Conservation (phyloP, 2,888 invertebrate genomes). For the Cynaeus angustus region DNA sequence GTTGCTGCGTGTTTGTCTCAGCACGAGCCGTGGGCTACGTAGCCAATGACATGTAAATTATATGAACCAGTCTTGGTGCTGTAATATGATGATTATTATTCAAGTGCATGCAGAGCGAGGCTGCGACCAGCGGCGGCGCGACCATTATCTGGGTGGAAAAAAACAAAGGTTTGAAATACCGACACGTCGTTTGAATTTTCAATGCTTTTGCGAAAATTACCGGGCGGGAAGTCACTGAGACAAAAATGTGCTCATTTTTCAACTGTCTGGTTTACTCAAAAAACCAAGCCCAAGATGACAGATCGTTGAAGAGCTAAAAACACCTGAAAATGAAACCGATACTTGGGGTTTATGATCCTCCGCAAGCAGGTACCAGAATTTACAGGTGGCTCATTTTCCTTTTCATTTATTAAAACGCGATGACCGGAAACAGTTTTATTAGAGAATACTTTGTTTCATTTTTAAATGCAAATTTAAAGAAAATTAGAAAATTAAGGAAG, state of each 20-base stretch:
- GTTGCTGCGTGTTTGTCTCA: conserved; percentile 52
- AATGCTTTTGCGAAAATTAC: too few species aligned
- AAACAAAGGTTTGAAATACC: conserved; percentile 15
- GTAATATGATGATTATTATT: conserved; percentile 51
- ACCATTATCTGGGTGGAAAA: conserved; percentile 20
- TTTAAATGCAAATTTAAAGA: too few species aligned
- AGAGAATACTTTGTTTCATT: too few species aligned
- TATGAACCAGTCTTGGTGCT: conserved; percentile 51
- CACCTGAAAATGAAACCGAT: neutral
- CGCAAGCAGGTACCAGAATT: neutral
- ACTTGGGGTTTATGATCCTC: neutral
- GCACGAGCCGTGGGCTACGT: conserved; percentile 61
- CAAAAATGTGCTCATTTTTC: too few species aligned
- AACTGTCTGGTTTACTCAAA: neutral
- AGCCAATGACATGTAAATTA: conserved; percentile 61
- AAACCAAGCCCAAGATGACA: neutral
- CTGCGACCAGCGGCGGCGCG: conserved; percentile 45
- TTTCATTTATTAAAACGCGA: neutral
- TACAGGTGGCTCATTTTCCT: neutral
- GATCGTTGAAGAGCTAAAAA: too few species aligned
- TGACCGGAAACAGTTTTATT: too few species aligned
- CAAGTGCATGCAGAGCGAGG: conserved; percentile 47
- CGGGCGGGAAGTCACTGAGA: too few species aligned
- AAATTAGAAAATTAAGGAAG: too few species aligned
- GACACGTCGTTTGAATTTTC: conserved; percentile 10